Conservation (phyloP, 2,888 invertebrate species). For the Punctoribates punctum region DNA sequence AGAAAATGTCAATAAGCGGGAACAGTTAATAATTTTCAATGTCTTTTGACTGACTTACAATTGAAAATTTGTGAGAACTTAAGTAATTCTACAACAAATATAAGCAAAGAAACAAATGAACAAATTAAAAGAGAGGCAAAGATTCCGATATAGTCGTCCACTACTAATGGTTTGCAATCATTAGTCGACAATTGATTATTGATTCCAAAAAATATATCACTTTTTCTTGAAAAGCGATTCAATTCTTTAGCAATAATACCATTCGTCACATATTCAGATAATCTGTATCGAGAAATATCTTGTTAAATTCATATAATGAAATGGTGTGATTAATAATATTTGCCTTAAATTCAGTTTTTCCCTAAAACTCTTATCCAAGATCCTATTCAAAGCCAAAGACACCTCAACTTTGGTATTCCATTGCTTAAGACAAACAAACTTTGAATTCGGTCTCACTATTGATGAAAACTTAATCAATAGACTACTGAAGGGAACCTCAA, state of each 20-base stretch:
- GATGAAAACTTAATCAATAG: too few species aligned
- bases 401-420: neutral
- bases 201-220: neutral
- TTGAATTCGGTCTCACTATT: too few species aligned
- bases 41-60: too few species aligned
- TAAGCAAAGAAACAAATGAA: neutral
- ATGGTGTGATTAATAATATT: neutral
- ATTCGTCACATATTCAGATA: constrained; percentile 1
- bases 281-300: neutral
- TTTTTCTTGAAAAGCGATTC: neutral
- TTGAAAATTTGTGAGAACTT: too few species aligned
- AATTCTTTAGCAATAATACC: neutral
- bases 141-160: neutral
- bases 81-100: neutral
- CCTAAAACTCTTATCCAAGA: neutral
- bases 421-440: too few species aligned
- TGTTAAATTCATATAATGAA: neutral
- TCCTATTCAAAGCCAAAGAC: neutral
- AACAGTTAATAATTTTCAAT: too few species aligned
- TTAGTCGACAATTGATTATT: neutral
- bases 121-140: neutral
- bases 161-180: neutral
- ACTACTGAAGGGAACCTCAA: too few species aligned
- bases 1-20: too few species aligned
- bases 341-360: neutral